These are phyloP conservation scores for Epiblema foenella DNA, from an alignment of 2,888 invertebrate genomes.

Conservation along the genomic window DNA sequence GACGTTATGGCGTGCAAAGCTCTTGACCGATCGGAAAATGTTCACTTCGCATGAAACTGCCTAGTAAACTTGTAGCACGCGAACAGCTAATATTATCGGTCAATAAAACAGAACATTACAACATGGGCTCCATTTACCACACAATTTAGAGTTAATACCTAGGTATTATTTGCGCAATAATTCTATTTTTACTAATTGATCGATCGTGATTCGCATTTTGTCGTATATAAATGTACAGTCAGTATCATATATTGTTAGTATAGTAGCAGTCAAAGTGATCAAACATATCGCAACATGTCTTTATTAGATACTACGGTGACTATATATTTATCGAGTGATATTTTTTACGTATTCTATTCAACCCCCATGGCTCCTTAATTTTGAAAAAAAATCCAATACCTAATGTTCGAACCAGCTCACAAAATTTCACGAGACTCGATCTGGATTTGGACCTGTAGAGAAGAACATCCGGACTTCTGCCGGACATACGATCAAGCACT, in stretches of 20 bases:
- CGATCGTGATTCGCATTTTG: not conserved
- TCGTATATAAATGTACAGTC: not conserved
- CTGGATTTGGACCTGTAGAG: too few species aligned
- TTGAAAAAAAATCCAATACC: too few species aligned
- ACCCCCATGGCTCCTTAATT: too few species aligned
- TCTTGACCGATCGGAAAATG: slow-evolving; percentile 16
- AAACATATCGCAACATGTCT: too few species aligned
- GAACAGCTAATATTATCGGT: slow-evolving; percentile 34
- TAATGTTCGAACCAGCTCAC: too few species aligned
- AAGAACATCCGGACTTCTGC: too few species aligned
- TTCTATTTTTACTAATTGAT: not conserved
- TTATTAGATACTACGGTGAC: too few species aligned
- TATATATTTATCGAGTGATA: too few species aligned
- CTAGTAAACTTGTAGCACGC: slow-evolving; percentile 26
- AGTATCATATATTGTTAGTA: not conserved
- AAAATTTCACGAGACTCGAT: too few species aligned
- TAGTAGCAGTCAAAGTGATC: too few species aligned
- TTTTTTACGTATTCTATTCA: too few species aligned
- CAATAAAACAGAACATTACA: slow-evolving; percentile 18
- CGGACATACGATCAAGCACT: too few species aligned
- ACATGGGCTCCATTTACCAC: slow-evolving; percentile 24
- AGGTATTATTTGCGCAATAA: not conserved
- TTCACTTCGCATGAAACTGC: slow-evolving; percentile 3
- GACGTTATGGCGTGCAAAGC: not conserved
- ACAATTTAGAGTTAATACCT: not conserved